phyloP scores from a whole-genome alignment of 2,888 invertebrate species.

The Protodeltote pygarga region DNA sequence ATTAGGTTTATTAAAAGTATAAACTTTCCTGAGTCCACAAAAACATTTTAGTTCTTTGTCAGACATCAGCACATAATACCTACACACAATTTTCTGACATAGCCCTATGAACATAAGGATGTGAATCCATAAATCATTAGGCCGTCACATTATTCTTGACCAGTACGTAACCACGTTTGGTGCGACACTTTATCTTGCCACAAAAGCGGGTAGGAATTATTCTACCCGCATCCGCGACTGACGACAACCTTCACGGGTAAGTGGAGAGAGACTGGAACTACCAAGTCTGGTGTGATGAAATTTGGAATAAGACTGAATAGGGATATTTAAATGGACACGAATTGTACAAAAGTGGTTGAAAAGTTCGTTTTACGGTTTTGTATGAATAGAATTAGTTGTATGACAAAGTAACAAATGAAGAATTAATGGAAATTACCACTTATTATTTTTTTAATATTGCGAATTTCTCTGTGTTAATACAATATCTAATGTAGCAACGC shows the following conservation, averaged over 20 bases:
- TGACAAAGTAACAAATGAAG: no score
- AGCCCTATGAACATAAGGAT: constrained; percentile 27
- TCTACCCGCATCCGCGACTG: constrained; percentile 63
- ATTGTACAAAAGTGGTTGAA: background rate
- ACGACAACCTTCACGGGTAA: constrained; percentile 63
- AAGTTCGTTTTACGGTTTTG: no score
- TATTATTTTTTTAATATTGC: no score
- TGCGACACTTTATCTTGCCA: constrained; percentile 56
- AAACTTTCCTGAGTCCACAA: no score
- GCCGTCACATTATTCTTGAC: constrained; percentile 52
- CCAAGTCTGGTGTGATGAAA: constrained; percentile 34
- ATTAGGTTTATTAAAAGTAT: no score
- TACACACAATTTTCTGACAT: constrained; percentile 29
- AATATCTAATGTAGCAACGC: no score
- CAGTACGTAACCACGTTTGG: constrained; percentile 42
- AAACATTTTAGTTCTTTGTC: constrained; percentile 6
- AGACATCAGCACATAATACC: background rate
- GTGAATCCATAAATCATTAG: constrained; percentile 45
- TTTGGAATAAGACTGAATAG: constrained; percentile 13
- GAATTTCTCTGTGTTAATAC: no score
- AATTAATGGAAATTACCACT: no score
- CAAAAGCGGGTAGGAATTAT: constrained; percentile 60
- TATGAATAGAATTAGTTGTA: no score
- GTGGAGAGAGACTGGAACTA: constrained; percentile 45
- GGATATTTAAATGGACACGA: background rate